Conservation (phyloP, 2,888 invertebrate genomes). For the Aphodius sticticus region DNA sequence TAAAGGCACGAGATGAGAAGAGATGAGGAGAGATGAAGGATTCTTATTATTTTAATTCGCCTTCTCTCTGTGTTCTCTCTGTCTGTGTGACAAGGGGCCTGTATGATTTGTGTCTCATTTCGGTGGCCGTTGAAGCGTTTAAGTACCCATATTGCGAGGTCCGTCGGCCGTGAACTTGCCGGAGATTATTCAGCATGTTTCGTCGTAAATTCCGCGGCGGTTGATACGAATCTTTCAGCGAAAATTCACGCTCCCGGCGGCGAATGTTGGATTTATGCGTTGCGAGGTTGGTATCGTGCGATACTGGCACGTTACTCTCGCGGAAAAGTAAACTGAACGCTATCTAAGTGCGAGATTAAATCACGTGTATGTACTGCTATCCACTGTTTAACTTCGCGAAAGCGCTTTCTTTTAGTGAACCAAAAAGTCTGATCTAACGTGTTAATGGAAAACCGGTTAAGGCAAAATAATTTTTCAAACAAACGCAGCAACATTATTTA, state of each 20-base stretch:
- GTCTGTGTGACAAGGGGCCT: not conserved
- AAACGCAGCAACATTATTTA: too few species aligned
- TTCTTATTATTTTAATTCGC: constrained; percentile 4
- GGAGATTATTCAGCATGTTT: not conserved
- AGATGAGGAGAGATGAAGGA: not conserved
- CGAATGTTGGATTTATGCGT: not conserved
- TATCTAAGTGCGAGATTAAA: not conserved
- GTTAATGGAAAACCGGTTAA: too few species aligned
- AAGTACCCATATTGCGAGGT: not conserved
- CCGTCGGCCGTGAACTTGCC: constrained; percentile 4
- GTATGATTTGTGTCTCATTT: constrained; percentile 4
- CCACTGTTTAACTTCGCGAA: not conserved
- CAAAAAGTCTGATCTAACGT: not conserved
- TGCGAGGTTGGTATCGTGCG: not conserved
- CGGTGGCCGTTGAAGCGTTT: constrained; percentile 4
- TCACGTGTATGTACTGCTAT: not conserved
- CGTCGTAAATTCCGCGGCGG: not conserved
- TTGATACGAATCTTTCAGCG: constrained; percentile 4
- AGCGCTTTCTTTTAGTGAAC: not conserved
- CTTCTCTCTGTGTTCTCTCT: not conserved
- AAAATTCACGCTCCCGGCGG: not conserved
- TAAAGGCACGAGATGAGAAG: not conserved
- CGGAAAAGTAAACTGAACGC: not conserved
- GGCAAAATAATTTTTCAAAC: too few species aligned
- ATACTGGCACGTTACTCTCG: not conserved